Base-by-base conservation (phyloP, 2,113 vertebrate genomes). In the Antidorcas marsupialis region DNA sequence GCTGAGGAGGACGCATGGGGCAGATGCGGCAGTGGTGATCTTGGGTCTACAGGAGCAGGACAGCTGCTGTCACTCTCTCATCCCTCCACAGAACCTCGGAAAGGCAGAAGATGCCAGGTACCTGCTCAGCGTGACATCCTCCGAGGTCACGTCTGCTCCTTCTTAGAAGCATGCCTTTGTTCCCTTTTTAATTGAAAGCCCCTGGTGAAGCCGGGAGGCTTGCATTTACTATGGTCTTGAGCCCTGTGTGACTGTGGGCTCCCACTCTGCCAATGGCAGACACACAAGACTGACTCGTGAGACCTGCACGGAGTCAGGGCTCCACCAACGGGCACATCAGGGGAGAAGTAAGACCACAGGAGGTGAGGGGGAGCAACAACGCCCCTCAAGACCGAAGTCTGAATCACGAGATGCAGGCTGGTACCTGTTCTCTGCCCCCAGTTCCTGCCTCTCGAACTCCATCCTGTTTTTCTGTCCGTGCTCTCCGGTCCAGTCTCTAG, bases 11-110 rank as follows among this genome's bases (percentile, higher is more conserved):
- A 67, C 3, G 43, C 8, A 6, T 0, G 3, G 59, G 47, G 45
- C n/a, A 30, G 60, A 30, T 0, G 50, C 0, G 23, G 39, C 6
- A 7, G 2, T 1, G 39, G 59, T 1, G 19, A 53, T 8, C 33
- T 2, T 27, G 4, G 6, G 67, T 7, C 17, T 33, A 9, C 6
- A 23, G 21, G 21, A 36, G 55, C 36, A 4, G 0, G 39, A n/a
- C 1, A 12, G 62, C 16, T 23, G 11, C 16, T 1, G 2, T 3
- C 4, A 8, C 1, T 9, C 1, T 7, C 57, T 12, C 57, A 12
- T 1, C 50, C 50, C 79, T 30, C 25, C 21, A 36, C 0, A 30
- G 27, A 17, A 27, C 10, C 17, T 23, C 10, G 2, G 17, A n/a
- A 30, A 82, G 33, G 9, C 5, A 12, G 27, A 55, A 23, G 36